phyloP scores from a whole-genome alignment of 2,113 vertebrate genomes.

The Oreotrochilus melanogaster region DNA sequence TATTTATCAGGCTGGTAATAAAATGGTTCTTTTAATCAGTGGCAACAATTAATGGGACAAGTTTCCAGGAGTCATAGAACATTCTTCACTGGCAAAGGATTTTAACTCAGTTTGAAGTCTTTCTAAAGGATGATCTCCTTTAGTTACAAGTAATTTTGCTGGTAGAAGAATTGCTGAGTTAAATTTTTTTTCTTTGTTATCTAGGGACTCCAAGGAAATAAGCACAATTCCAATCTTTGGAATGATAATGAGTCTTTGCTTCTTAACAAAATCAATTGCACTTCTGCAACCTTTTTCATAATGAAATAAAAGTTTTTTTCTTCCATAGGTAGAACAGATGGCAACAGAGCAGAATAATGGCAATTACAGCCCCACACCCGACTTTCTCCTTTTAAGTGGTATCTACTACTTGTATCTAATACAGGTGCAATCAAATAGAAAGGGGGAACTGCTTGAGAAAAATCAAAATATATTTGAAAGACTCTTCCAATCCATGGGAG shows the following conservation, averaged over 20 bases:
- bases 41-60: not conserved
- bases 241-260: slow-evolving; percentile 39
- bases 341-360: slow-evolving; percentile 32
- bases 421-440: slow-evolving; percentile 43
- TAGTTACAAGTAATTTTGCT: slow-evolving; percentile 41
- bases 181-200: slow-evolving; percentile 54
- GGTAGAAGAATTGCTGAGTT: slow-evolving; percentile 25
- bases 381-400: slow-evolving; percentile 1
- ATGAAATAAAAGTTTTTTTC: slow-evolving; percentile 34
- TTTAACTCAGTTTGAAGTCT: slow-evolving; percentile 6
- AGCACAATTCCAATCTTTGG: slow-evolving; percentile 21
- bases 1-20: not conserved
- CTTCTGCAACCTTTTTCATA: slow-evolving; percentile 57
- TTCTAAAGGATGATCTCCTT: slow-evolving; percentile 26
- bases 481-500: slow-evolving; percentile 2
- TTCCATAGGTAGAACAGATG: slow-evolving; percentile 31
- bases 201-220: slow-evolving; percentile 19
- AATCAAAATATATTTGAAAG: slow-evolving; percentile 45
- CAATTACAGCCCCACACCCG: not conserved
- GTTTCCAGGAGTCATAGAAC: not conserved
- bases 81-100: not conserved
- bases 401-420: not conserved
- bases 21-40: not conserved
- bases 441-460: not conserved
- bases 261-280: slow-evolving; percentile 51